Evolutionary conservation across 2,797 vertebrate genomes (phyloP), one percentile per base, ranked within the genome.

Genomic region (Rousettus madagascariensis): DNA sequence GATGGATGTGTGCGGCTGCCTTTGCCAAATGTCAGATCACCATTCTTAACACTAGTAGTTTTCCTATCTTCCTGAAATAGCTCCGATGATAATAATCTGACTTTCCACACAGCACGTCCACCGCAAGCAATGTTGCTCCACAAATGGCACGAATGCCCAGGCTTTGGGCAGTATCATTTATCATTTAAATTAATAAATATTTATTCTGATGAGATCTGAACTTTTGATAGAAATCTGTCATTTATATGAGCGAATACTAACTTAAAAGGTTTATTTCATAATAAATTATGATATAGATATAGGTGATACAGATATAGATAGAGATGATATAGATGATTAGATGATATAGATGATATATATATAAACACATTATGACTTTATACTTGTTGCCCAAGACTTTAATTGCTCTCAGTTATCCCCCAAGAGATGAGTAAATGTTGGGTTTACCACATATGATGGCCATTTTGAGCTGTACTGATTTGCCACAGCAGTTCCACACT

Each of bases 41-140:
- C 24, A 8, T 59, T n/a, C 51, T 26, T 61, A 36, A 33, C n/a
- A 36, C 57, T 15, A 5, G 1, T 43, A 8, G 36, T 82, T 66
- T 28, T 46, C 36, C 26, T 19, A 30, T 26, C 3, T 38, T 8
- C 11, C 19, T 66, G 6, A 86, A 38, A 61, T 38, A 43, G 12
- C 5, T 90, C 13, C 15, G 1, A 49, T 13, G 6, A 16, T 17
- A 53, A 20, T 43, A 51, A 83, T 49, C 26, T 43, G 24, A 41
- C 17, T 53, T 63, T 0, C 16, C 5, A 7, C 3, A 0, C 0
- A 16, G 15, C 26, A n/a, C n/a, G 5, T 3, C 17, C 30, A 28
- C 61, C 65, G 19, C 3, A 1, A 80, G 12, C 6, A 12, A 41
- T 5, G 11, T 1, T 61, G 16, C 11, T 53, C 8, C 8, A 17